These are phyloP conservation scores for Gnathonemus echidnorhynchus DNA, from an alignment of 2,113 vertebrate genomes.

Conservation along the genomic window DNA sequence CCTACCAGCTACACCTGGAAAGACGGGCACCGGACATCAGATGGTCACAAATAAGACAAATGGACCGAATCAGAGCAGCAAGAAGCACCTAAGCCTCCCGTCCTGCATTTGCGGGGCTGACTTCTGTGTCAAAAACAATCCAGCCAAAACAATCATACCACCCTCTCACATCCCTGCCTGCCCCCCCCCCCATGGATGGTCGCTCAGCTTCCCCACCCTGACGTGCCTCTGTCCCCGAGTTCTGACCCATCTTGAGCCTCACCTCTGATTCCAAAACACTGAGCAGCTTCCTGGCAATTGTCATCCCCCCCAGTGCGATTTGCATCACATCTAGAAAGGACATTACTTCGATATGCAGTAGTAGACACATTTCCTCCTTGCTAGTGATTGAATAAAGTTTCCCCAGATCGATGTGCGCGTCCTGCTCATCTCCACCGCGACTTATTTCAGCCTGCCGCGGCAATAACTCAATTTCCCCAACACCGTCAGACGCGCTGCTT, in stretches of 20 bases:
- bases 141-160: neutral
- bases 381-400: neutral
- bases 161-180: neutral
- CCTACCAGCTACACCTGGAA: neutral
- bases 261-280: neutral
- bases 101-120: neutral
- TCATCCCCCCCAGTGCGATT: neutral
- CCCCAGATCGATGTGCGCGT: neutral
- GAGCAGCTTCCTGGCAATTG: neutral
- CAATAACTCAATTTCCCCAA: neutral
- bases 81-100: neutral
- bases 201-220: neutral
- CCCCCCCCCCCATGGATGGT: neutral
- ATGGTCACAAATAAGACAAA: neutral
- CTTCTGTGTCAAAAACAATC: neutral
- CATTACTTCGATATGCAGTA: neutral
- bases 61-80: neutral
- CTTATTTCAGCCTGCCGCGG: neutral
- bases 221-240: neutral
- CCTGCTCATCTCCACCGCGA: neutral
- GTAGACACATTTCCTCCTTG: neutral
- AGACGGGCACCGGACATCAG: neutral
- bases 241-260: neutral
- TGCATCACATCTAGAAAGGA: neutral
- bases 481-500: neutral